Evolutionary conservation across 2,113 vertebrate species (phyloP).

Genomic region (Aspiorhynchus laticeps): DNA sequence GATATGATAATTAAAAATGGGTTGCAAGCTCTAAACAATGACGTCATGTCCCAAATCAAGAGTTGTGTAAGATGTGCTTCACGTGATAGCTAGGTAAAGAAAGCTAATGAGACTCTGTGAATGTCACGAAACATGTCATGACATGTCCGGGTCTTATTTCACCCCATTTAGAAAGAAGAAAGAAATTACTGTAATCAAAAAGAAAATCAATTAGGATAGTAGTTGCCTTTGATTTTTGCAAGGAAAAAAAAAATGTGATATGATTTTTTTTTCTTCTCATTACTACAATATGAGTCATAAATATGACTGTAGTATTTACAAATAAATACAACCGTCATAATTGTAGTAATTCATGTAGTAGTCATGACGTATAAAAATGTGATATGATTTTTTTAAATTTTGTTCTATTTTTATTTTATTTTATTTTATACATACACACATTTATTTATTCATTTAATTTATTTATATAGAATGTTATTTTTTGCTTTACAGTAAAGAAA

Average conservation of each 20-base stretch:
- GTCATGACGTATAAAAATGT: too few relatives aligned
- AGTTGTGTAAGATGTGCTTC: neutral
- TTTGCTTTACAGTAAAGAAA: too few relatives aligned
- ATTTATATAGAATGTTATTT: too few relatives aligned
- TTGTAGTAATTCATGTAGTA: too few relatives aligned
- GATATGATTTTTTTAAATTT: too few relatives aligned
- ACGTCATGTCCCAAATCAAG: neutral
- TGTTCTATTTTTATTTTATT: too few relatives aligned
- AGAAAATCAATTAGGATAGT: neutral
- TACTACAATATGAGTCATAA: too few relatives aligned
- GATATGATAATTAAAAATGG: slow-evolving; percentile 3
- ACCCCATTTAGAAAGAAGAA: neutral
- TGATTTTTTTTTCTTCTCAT: too few relatives aligned
- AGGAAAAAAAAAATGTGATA: neutral
- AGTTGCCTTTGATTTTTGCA: neutral
- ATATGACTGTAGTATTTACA: too few relatives aligned
- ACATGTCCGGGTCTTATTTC: neutral
- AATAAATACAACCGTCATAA: too few relatives aligned
- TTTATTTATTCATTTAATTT: too few relatives aligned
- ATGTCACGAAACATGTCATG: neutral
- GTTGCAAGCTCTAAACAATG: neutral
- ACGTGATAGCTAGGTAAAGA: neutral
- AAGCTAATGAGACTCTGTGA: neutral
- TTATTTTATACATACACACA: too few relatives aligned
- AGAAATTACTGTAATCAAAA: neutral